Evolutionary conservation across 1,140 invertebrate genomes (phyloP).

Genomic region (Heterodera carotae): DNA sequence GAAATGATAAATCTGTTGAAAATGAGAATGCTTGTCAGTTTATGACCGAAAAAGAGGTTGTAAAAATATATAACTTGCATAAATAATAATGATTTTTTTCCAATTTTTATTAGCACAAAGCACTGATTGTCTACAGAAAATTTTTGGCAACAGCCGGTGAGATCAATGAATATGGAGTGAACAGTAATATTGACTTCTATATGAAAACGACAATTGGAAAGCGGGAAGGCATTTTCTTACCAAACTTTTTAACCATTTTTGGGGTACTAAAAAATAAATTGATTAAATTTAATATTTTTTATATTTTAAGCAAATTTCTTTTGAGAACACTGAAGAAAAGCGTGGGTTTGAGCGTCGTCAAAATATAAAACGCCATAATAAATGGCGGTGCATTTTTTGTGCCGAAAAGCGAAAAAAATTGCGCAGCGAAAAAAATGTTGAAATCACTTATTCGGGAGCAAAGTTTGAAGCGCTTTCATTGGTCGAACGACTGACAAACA

Average conservation of each 20-base stretch:
- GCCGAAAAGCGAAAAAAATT: not conserved
- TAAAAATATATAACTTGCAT: not conserved
- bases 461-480: not conserved
- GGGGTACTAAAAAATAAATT: not conserved
- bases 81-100: not conserved
- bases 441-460: not conserved
- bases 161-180: slow-evolving; percentile 3
- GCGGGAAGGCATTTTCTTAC: not conserved
- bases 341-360: not conserved
- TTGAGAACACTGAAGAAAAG: not conserved
- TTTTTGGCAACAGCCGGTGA: slow-evolving; percentile 3
- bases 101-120: not conserved
- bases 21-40: not conserved
- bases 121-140: slow-evolving; percentile 6
- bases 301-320: not conserved
- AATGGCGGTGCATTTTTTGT: not conserved
- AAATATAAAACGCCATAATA: not conserved
- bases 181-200: not conserved
- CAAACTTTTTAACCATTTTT: not conserved
- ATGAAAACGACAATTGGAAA: not conserved
- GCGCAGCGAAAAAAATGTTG: not conserved
- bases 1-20: not conserved
- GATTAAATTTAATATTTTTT: not conserved
- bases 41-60: not conserved
- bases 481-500: not conserved